Evolutionary conservation across 2,113 vertebrate species (phyloP).

Genomic region (Tachuris rubrigastra): DNA sequence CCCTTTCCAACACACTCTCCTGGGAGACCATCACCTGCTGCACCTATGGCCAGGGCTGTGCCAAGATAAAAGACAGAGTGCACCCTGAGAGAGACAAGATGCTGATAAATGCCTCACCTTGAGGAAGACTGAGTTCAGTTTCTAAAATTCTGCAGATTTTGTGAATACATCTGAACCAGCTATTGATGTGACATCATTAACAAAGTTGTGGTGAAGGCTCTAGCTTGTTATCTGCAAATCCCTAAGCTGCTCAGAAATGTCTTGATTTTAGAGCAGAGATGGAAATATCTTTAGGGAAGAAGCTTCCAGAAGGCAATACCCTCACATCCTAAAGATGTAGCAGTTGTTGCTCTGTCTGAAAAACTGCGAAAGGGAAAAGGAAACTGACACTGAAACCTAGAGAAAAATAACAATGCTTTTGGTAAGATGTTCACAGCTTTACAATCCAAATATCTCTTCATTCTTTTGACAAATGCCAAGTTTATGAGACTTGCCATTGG

Average conservation of each 20-base stretch:
- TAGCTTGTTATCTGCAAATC: background rate
- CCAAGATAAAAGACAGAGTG: background rate
- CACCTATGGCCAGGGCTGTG: background rate
- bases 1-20: background rate
- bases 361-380: background rate
- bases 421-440: background rate
- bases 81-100: background rate
- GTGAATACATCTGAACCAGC: accelerated
- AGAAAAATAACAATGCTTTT: background rate
- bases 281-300: background rate
- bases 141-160: background rate
- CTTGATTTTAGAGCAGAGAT: background rate
- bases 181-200: background rate
- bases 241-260: background rate
- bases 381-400: background rate
- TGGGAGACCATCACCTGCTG: background rate
- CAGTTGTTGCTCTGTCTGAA: background rate
- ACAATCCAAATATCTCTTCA: background rate
- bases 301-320: background rate
- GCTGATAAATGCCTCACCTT: background rate
- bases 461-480: background rate
- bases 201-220: background rate
- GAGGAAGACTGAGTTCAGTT: background rate
- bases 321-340: background rate
- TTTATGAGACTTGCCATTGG: background rate